Base-by-base conservation (phyloP, 2,888 invertebrate genomes). In the Pinctada fucata region DNA sequence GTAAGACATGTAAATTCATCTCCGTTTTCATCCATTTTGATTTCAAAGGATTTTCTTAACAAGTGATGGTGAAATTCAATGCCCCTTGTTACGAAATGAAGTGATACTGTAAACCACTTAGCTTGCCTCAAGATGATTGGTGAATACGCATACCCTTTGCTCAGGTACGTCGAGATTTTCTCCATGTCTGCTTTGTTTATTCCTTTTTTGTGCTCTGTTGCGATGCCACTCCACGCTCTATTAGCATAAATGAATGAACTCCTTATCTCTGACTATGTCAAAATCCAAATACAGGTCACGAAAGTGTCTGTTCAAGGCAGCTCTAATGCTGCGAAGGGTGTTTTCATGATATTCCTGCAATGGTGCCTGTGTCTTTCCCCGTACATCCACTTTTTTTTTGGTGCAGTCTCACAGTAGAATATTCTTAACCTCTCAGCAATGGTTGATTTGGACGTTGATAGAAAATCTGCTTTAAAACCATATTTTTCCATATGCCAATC, bases 1-100 rank as follows among this genome's bases (percentile, higher is more conserved):
- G 69, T 63, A n/a, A 76, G n/a, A 4, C 45, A 3, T 2, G 49
- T 69, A 10, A 69, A 76, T 64, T 76, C 75, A 5, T 10, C 48
- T 3, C 68, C 63, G 31, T 76, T 69, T 58, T 76, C 75, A n/a
- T 76, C 63, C 16, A 4, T 13, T 58, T 51, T 47, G 16, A 63
- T 70, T 4, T 63, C 63, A 16, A 75, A 69, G 0, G 58, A 75
- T 8, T 58, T 3, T 0, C 16, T 52, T 13, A 13, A 52, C 4
- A 76, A 65, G 16, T 76, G 76, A 4, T 76, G 64, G 65, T 79
- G 65, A 50, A 79, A 76, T 76, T 79, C 76, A 8, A 76, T 70
- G 6, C 73, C 73, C n/a, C 76, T 16, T 2, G 76, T 69, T 5
- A 79, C 73, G 45, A 76, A 79, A n/a, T 73, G 68, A 8, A 76